Base-by-base conservation (phyloP, 2,888 invertebrate genomes). In the Perdita meconis region DNA sequence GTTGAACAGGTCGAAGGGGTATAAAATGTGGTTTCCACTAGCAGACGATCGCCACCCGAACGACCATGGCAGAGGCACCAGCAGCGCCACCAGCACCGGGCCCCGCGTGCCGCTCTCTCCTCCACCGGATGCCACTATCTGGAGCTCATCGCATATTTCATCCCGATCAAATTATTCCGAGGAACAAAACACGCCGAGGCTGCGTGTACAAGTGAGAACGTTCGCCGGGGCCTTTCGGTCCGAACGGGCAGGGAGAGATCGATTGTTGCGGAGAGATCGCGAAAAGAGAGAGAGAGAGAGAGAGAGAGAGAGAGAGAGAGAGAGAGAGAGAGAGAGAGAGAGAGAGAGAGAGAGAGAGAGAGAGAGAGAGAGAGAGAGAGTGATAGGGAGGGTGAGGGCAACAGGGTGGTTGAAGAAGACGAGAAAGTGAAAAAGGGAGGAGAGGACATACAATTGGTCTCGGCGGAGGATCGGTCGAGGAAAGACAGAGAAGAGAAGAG, bases 81-180 rank as follows among this genome's bases (percentile, higher is more conserved):
- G 61, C 76, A 67, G 44, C 55, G 53, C 76, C 69, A 76, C 50
- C 75, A 42, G 57, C 69, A 40, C 50, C 44, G 24, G n/a, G n/a
- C n/a, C n/a, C 26, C 59, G 22, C 26, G 34, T 64, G 56, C 76
- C 75, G 64, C 74, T n/a, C n/a, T n/a, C n/a, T 73, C 70, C 80
- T 77, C 78, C 82, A 73, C 67, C 70, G 70, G 81, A 82, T 82
- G 81, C 80, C 80, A 79, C 80, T 87, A 87, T 87, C 83, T 78
- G 81, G 80, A 83, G 83, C 84, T 85, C 86, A 86, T 88, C 86
- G 87, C 86, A 87, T 87, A 88, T 87, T 88, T 86, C 86, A 85
- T 84, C 80, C 85, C 84, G 86, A 88, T 86, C 86, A 87, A 88
- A 88, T 88, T 88, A 87, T 88, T 87, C 84, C 83, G 71, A 69